Evolutionary conservation across 2,113 vertebrate species (phyloP).

Genomic region (Pipra filicauda): DNA sequence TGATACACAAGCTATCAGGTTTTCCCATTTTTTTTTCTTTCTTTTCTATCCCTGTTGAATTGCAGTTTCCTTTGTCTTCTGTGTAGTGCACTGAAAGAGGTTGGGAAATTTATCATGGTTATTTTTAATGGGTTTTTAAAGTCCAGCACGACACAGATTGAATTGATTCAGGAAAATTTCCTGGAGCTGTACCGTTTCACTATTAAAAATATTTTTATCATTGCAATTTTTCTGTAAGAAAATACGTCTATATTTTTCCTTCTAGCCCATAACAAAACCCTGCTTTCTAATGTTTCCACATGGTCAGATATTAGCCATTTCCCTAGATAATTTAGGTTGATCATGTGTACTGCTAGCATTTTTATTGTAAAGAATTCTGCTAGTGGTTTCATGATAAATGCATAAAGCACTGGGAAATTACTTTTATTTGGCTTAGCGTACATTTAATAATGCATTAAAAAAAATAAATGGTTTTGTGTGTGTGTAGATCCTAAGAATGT

Average conservation of each 20-base stretch:
- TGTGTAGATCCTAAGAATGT: neutral
- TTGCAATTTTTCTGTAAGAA: conserved; percentile 16
- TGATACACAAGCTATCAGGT: conserved; percentile 15
- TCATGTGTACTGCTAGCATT: conserved; percentile 16
- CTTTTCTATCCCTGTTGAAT: conserved; percentile 35
- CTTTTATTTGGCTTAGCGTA: conserved; percentile 27
- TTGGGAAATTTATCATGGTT: conserved; percentile 51
- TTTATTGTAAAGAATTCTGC: conserved; percentile 39
- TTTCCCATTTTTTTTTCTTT: conserved; percentile 23
- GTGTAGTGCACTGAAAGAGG: neutral
- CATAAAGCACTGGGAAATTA: conserved; percentile 1
- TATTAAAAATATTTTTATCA: conserved; percentile 48
- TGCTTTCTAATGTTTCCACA: conserved; percentile 24
- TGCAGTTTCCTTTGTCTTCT: conserved; percentile 61
- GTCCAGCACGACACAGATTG: neutral
- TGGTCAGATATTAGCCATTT: conserved; percentile 56
- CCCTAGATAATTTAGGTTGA: conserved; percentile 48
- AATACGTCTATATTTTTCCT: conserved; percentile 7
- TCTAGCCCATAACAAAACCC: neutral
- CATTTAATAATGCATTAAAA: conserved; percentile 50
- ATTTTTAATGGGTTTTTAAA: conserved; percentile 58
- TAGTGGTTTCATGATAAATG: conserved; percentile 42
- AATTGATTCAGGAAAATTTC: conserved; percentile 51
- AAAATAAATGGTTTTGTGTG: neutral
- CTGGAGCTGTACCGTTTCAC: conserved; percentile 7